Base-by-base conservation (phyloP, 1,140 invertebrate species). In the Harpegnathos saltator region DNA sequence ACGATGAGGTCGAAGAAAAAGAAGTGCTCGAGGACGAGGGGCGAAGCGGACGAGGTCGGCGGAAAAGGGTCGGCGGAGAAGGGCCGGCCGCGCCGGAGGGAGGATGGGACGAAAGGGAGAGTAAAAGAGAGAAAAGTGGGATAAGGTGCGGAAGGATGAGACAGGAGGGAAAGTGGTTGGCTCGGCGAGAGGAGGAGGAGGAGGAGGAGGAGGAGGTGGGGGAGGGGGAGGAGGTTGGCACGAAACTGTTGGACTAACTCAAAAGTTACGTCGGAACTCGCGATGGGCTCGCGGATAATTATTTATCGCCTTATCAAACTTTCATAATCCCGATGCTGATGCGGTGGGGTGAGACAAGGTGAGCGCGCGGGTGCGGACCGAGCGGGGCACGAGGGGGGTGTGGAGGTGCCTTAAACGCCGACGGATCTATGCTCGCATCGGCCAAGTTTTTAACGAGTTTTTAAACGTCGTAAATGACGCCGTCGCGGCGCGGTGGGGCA, bases 301-400 rank as follows among this genome's bases (percentile, higher is more conserved):
- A 92, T 92, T 92, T 92, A 92, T 92, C 92, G 90, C 87, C 92
- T 92, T 90, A 92, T 92, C 91, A 92, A 92, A 92, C 91, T 92
- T 92, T 92, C 89, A 92, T 92, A 92, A 92, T 92, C 90, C 87
- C 87, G 84, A 90, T 90, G 85, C 83, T 44, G 54, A 29, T 33
- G 72, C 54, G 33, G 19, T 59, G 44, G 73, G 59, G 26, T 19
- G 77, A 50, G 58, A 68, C 71, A 77, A 65, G 80, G 59, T 24
- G 48, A 22, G 65, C 58, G 63, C 4, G 9, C 3, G 38, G 58
- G 69, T 38, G 59, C 29, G 56, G 33, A 50, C 63, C 24, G 17
- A 52, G 29, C 48, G 59, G 38, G 38, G 38, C 38, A 44, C n/a
- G 9, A 61, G 33, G 17, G n/a, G 72, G 52, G 61, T 17, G n/a